Percentiles rank a stretch among this genome's conserved stretches.
These are phyloP conservation scores for Lacerta viridis DNA, from an alignment of 2,797 vertebrate species.

Conservation along the genomic window DNA sequence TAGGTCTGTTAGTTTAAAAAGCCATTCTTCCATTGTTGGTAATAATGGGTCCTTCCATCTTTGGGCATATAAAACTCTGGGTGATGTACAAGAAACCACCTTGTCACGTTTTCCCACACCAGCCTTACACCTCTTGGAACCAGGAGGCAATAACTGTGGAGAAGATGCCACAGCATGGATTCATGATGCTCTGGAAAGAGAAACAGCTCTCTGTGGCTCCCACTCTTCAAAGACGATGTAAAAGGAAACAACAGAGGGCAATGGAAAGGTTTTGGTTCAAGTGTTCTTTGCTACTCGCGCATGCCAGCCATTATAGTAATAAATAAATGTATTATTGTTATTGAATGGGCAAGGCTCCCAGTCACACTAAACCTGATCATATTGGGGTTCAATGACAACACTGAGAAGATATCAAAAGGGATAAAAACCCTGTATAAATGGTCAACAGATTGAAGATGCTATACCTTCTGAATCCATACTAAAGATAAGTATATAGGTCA, in stretches of 20 bases:
- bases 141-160: background rate
- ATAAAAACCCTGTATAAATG: background rate
- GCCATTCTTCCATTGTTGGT: no score
- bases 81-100: background rate
- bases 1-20: no score
- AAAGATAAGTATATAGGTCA: constrained; percentile 1
- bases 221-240: background rate
- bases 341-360: background rate
- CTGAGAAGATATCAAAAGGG: background rate
- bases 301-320: background rate
- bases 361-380: background rate
- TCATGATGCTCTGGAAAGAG: background rate
- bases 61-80: background rate
- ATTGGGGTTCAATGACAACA: background rate
- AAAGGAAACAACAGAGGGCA: no score
- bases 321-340: no score
- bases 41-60: no score
- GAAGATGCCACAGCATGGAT: background rate
- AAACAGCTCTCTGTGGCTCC: background rate
- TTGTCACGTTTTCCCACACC: background rate
- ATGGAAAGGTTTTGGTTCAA: background rate
- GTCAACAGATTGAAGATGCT: background rate
- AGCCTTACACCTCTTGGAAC: background rate
- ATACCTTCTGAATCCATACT: background rate
- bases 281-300: no score